These are phyloP conservation scores for Drosophila chauvacae DNA, from an alignment of 1,140 invertebrate genomes.

Conservation along the genomic window DNA sequence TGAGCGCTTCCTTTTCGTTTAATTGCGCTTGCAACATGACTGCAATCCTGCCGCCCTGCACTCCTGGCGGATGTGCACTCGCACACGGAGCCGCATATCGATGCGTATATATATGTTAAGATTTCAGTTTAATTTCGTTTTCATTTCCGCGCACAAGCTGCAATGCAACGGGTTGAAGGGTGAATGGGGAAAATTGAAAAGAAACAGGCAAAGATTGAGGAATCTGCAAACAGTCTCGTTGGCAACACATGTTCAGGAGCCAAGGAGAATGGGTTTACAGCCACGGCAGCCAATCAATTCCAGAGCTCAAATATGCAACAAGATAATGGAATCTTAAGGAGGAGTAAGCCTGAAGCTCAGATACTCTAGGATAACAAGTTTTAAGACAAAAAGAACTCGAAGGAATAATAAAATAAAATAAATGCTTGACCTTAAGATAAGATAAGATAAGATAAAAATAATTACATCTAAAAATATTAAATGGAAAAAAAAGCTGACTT, in stretches of 20 bases:
- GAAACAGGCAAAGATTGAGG: conserved; percentile 27
- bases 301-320: conserved; percentile 50
- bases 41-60: conserved; percentile 18
- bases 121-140: conserved; percentile 78
- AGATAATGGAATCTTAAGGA: conserved; percentile 21
- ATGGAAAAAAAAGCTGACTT: background rate
- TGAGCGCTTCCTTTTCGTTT: conserved; percentile 67
- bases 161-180: background rate
- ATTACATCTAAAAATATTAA: background rate
- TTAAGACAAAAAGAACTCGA: background rate
- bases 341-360: background rate
- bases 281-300: conserved; percentile 71
- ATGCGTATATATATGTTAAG: conserved; percentile 44
- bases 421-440: background rate
- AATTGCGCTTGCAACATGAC: conserved; percentile 72
- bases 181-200: background rate
- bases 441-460: background rate
- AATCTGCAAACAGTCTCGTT: conserved; percentile 54
- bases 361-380: background rate
- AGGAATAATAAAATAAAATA: background rate
- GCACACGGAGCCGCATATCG: conserved; percentile 13
- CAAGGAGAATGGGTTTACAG: conserved; percentile 4
- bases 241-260: conserved; percentile 45
- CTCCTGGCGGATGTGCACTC: conserved; percentile 24
- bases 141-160: conserved; percentile 67